A percentile compares a stretch with the other conserved stretches of the same genome.
phyloP scores from a whole-genome alignment of 1,140 invertebrate species.

The Sitodiplosis mosellana region DNA sequence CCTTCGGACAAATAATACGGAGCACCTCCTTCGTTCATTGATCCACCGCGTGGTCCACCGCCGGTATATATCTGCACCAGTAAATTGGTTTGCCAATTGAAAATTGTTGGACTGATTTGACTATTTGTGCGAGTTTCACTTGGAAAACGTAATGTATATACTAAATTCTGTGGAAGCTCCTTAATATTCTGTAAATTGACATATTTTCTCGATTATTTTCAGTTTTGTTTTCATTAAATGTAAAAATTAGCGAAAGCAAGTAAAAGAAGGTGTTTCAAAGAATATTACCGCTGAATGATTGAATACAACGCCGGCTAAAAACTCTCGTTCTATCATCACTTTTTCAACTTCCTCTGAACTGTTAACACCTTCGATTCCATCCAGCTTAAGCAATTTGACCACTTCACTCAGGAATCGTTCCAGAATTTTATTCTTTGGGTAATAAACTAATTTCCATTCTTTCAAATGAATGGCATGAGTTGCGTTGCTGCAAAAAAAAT shows the following conservation, averaged over 20 bases:
- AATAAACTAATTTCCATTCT: too few relatives aligned
- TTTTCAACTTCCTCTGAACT: not conserved
- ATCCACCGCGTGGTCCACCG: not conserved
- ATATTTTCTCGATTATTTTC: too few relatives aligned
- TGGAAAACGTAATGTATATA: conserved; percentile 5
- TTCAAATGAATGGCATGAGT: too few relatives aligned
- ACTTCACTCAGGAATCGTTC: too few relatives aligned
- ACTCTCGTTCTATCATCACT: not conserved
- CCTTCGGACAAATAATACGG: conserved; percentile 7
- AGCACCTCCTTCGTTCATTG: conserved; percentile 2
- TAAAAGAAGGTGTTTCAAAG: not conserved
- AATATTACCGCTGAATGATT: not conserved
- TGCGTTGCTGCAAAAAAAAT: too few relatives aligned
- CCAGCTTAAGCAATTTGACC: too few relatives aligned
- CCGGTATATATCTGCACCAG: too few relatives aligned
- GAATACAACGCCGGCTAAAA: not conserved
- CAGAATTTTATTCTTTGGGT: too few relatives aligned
- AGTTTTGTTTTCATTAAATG: too few relatives aligned
- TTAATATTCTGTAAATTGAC: too few relatives aligned
- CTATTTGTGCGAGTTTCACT: not conserved
- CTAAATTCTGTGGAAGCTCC: not conserved
- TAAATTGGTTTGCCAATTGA: conserved; percentile 3
- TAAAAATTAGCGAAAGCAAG: too few relatives aligned
- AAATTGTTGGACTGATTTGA: not conserved
- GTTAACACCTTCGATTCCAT: not conserved